Evolutionary conservation across 2,888 invertebrate species (phyloP).

Genomic region (Notocelia uddmanniana): DNA sequence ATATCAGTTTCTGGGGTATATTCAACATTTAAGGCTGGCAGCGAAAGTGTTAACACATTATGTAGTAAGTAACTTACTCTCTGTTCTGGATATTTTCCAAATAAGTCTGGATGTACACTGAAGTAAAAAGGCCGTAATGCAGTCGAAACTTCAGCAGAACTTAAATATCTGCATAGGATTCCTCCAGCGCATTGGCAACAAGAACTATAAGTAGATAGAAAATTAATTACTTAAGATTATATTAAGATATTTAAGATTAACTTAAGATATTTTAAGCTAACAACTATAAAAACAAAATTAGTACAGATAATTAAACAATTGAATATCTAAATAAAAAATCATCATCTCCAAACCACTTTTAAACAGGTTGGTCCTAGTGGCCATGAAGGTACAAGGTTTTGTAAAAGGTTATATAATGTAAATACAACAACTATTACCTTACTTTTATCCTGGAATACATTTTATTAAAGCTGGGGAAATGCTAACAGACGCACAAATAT

Average conservation of each 20-base stretch:
- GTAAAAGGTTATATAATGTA: not conserved
- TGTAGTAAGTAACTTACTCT: conserved; percentile 87
- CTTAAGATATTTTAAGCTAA: not conserved
- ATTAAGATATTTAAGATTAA: not conserved
- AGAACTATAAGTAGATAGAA: conserved; percentile 38
- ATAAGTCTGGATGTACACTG: conserved; percentile 97
- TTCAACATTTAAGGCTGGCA: no score
- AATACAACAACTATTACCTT: conserved; percentile 60
- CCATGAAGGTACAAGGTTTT: not conserved
- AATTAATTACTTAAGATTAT: not conserved
- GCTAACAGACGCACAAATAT: not conserved
- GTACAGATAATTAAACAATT: not conserved
- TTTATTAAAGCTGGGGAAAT: conserved; percentile 47
- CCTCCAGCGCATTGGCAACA: conserved; percentile 62
- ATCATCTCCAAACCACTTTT: conserved; percentile 7
- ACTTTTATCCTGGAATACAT: conserved; percentile 79
- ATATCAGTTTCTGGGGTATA: no score
- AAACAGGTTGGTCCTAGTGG: conserved; percentile 2
- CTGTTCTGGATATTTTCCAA: conserved; percentile 96
- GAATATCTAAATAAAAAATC: no score
- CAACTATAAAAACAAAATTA: not conserved
- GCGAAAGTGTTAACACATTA: no score
- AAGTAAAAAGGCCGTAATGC: conserved; percentile 98
- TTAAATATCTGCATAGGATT: conserved; percentile 80
- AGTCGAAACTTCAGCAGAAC: conserved; percentile 94